Percentiles rank a stretch among this genome's conserved stretches.
These are phyloP conservation scores for Aegithalos caudatus DNA, from an alignment of 2,113 vertebrate species.

Conservation along the genomic window DNA sequence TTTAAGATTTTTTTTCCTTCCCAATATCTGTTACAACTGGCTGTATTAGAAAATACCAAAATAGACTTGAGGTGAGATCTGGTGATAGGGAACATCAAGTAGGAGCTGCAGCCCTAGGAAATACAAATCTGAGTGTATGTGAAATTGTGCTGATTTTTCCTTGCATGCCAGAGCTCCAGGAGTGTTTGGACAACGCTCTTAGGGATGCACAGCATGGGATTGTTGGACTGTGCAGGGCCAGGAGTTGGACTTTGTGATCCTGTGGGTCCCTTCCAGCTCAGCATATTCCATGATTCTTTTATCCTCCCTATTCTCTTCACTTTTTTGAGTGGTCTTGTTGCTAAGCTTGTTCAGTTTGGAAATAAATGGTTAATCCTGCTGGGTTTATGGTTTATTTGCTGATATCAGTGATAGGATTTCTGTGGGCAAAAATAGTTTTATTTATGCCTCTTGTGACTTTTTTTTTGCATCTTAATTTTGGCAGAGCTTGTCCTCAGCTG, in stretches of 20 bases:
- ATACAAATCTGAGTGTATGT: rapidly evolving
- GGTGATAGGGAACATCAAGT: neutral
- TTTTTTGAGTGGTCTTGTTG: neutral
- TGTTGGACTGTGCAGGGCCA: neutral
- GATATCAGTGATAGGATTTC: neutral
- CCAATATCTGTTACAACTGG: no score
- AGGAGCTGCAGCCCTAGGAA: neutral
- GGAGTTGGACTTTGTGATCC: neutral
- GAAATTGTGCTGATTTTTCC: neutral
- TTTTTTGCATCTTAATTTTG: neutral
- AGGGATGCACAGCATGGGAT: neutral
- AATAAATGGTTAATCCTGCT: neutral
- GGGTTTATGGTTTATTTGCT: neutral
- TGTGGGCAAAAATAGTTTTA: neutral
- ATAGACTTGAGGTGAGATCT: neutral
- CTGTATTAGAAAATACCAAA: neutral
- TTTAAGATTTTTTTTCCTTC: neutral
- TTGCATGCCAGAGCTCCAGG: neutral
- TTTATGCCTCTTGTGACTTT: neutral
- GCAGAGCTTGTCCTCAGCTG: neutral
- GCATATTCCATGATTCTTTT: neutral
- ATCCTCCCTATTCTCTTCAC: neutral
- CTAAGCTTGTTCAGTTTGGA: rapidly evolving
- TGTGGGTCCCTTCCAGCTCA: neutral
- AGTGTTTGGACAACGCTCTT: rapidly evolving